Conservation (phyloP, 2,888 invertebrate species). For the Druceiella hillmani region DNA sequence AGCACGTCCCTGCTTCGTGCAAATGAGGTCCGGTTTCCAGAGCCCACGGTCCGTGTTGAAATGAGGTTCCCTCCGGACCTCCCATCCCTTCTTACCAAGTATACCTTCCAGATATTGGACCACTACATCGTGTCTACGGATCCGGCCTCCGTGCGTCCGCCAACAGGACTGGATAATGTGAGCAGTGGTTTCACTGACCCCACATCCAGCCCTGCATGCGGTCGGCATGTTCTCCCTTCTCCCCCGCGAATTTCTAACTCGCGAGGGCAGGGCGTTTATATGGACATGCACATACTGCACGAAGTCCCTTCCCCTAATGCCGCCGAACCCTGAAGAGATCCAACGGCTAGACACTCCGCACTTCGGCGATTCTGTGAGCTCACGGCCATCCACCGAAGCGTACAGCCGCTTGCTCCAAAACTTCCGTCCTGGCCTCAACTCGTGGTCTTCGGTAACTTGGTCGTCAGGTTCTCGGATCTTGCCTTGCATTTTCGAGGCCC, state of each 20-base stretch:
- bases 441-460: no score
- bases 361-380: conserved; percentile 15
- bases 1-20: conserved; percentile 21
- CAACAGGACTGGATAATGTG: conserved; percentile 29
- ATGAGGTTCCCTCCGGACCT: conserved; percentile 24
- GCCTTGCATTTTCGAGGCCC: no score
- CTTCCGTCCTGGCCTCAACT: no score
- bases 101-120: conserved; percentile 20
- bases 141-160: conserved; percentile 30
- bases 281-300: conserved; percentile 27
- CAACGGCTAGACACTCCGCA: background rate
- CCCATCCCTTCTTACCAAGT: conserved; percentile 25
- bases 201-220: conserved; percentile 26
- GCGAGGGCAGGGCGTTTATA: conserved; percentile 29
- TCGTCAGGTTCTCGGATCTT: no score
- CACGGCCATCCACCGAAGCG: conserved; percentile 21
- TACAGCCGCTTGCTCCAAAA: conserved; percentile 16
- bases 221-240: conserved; percentile 10
- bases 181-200: conserved; percentile 24
- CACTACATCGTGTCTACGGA: conserved; percentile 29
- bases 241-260: conserved; percentile 26
- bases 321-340: no score
- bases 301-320: conserved; percentile 29
- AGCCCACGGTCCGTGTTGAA: conserved; percentile 24
- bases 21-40: conserved; percentile 30